Conservation (phyloP, 2,797 vertebrate genomes). For the Pseudochirops corinnae region DNA sequence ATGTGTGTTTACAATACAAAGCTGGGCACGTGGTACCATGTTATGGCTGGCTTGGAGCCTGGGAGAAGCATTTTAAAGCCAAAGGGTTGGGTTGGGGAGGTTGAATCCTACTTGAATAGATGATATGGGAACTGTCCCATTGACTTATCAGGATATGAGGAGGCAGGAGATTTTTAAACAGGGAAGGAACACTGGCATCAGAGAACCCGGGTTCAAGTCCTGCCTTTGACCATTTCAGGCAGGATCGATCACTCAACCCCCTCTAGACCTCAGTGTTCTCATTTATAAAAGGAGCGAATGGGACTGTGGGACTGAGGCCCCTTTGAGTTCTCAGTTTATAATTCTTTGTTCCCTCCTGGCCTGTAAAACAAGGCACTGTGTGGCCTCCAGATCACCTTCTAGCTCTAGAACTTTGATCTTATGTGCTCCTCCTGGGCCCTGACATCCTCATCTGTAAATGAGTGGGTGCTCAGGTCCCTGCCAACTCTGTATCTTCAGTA, state of each 20-base stretch:
- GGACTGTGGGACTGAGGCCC: neutral
- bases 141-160: constrained; percentile 36
- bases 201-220: neutral
- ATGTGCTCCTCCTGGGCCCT: neutral
- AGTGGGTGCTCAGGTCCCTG: neutral
- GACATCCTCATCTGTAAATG: neutral
- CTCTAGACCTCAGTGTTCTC: neutral
- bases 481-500: neutral
- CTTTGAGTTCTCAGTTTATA: neutral
- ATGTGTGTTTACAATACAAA: constrained; percentile 1
- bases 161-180: neutral
- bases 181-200: neutral
- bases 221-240: neutral
- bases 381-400: neutral
- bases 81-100: constrained; percentile 28
- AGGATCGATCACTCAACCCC: neutral
- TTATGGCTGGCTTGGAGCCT: neutral
- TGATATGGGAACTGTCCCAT: neutral
- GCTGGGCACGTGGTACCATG: neutral
- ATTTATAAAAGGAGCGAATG: neutral
- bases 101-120: constrained; percentile 17
- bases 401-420: neutral
- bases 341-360: neutral
- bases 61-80: neutral
- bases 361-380: neutral